A percentile compares a stretch with the other conserved stretches of the same genome.
These are phyloP conservation scores for Micromussa lordhowensis DNA, from an alignment of 92 coral and sea anemone species.

Conservation along the genomic window DNA sequence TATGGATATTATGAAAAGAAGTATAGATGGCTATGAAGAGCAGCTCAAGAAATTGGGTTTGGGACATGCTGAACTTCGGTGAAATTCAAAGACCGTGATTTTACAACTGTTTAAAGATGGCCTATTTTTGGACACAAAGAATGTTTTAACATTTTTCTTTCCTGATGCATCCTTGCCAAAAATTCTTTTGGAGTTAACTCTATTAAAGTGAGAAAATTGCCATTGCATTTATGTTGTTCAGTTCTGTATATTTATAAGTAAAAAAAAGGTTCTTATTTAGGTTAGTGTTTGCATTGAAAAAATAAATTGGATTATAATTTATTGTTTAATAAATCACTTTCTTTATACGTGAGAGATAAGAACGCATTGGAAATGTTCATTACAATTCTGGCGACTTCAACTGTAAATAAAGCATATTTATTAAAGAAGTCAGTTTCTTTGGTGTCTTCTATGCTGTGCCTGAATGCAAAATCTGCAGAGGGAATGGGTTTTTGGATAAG, in stretches of 20 bases:
- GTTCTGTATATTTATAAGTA: neutral
- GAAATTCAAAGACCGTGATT: constrained; percentile 23
- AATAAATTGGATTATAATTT: constrained; percentile 38
- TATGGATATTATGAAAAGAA: constrained; percentile 99
- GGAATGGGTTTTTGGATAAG: no score
- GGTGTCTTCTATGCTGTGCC: neutral
- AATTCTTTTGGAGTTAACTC: neutral
- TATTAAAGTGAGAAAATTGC: neutral
- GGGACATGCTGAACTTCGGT: constrained; percentile 84
- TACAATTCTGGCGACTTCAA: constrained; percentile 26
- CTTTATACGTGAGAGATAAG: constrained; percentile 5
- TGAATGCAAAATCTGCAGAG: no score
- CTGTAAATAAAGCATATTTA: constrained; percentile 76
- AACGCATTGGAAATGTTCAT: constrained; percentile 16
- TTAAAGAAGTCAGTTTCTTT: constrained; percentile 22
- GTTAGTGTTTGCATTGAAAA: constrained; percentile 15
- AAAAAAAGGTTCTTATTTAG: neutral
- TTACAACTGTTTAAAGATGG: constrained; percentile 25
- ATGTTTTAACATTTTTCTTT: neutral
- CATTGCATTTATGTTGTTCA: neutral
- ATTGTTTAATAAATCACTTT: constrained; percentile 32
- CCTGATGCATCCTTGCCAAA: neutral
- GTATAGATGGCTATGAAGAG: constrained; percentile 88
- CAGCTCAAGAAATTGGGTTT: constrained; percentile 87
- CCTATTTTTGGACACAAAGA: constrained; percentile 38